Evolutionary conservation across 2,888 invertebrate genomes (phyloP).

Genomic region (Synergus japonicus): DNA sequence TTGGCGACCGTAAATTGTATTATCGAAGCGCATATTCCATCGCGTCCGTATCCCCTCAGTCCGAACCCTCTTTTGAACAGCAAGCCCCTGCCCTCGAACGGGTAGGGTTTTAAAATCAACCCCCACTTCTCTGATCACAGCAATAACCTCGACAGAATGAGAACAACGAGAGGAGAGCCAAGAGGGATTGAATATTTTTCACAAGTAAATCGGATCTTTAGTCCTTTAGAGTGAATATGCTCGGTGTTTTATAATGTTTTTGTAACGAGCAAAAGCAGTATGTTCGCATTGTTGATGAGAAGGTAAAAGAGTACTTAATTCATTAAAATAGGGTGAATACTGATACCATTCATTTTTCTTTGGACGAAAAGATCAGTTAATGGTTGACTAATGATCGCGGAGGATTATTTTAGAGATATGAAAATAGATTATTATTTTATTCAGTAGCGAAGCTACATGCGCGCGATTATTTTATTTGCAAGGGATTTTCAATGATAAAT

Average conservation of each 20-base stretch:
- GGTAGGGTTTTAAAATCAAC: slow-evolving; percentile 37
- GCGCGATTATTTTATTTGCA: too few relatives aligned
- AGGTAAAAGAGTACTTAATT: too few relatives aligned
- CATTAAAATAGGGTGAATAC: too few relatives aligned
- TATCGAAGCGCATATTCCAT: slow-evolving; percentile 68
- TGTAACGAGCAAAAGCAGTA: background rate
- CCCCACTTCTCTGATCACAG: background rate
- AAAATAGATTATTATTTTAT: too few relatives aligned
- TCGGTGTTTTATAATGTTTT: background rate
- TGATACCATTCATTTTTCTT: too few relatives aligned
- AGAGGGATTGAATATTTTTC: slow-evolving; percentile 31
- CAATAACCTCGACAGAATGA: slow-evolving; percentile 27
- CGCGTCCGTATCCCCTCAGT: slow-evolving; percentile 39
- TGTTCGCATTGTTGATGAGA: too few relatives aligned
- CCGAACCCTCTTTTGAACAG: slow-evolving; percentile 13
- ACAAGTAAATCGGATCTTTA: slow-evolving; percentile 9
- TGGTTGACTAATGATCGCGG: too few relatives aligned
- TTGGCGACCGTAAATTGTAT: slow-evolving; percentile 74
- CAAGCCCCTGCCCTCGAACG: slow-evolving; percentile 7
- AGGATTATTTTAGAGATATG: too few relatives aligned
- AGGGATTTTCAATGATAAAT: too few relatives aligned
- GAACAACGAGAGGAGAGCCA: slow-evolving; percentile 20
- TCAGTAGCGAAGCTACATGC: too few relatives aligned
- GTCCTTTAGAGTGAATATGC: background rate
- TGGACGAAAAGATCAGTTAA: too few relatives aligned